A percentile compares a stretch with the other conserved stretches of the same genome.
Evolutionary conservation across 1,140 invertebrate species (phyloP).

Genomic region (Drosophila pallidifrons): DNA sequence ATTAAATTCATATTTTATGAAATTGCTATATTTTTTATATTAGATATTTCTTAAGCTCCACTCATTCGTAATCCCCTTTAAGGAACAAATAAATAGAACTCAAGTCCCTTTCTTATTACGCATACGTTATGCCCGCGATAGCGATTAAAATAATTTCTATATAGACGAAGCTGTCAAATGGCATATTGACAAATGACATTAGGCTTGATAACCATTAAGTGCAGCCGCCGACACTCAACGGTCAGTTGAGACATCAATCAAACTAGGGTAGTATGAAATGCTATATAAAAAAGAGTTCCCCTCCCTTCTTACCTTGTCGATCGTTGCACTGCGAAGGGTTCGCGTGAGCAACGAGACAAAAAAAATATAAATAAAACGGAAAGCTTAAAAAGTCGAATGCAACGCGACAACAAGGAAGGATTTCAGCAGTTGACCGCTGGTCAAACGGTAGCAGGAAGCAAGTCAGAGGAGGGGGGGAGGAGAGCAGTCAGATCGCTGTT

Average conservation of each 20-base stretch:
- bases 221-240: slow-evolving; percentile 64
- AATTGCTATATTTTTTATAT: too few relatives aligned
- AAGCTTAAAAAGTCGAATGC: slow-evolving; percentile 58
- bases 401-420: slow-evolving; percentile 30
- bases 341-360: background rate
- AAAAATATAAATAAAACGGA: slow-evolving; percentile 14
- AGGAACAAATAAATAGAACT: background rate
- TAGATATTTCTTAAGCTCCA: background rate
- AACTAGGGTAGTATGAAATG: slow-evolving; percentile 40
- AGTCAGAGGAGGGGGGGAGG: background rate
- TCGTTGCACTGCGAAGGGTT: slow-evolving; percentile 11
- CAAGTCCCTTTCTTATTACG: background rate
- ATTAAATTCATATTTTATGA: too few relatives aligned
- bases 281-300: slow-evolving; percentile 7
- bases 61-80: background rate
- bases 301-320: background rate
- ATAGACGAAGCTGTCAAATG: slow-evolving; percentile 29
- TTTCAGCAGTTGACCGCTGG: slow-evolving; percentile 55
- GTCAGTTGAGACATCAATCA: slow-evolving; percentile 80
- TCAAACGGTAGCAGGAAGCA: slow-evolving; percentile 46
- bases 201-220: slow-evolving; percentile 71
- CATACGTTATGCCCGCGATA: slow-evolving; percentile 4
- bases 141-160: slow-evolving; percentile 14
- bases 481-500: background rate
- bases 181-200: slow-evolving; percentile 70